Evolutionary conservation across 2,797 vertebrate genomes (phyloP), one percentile per base, ranked within the genome.

Genomic region (Myotis planiceps): DNA sequence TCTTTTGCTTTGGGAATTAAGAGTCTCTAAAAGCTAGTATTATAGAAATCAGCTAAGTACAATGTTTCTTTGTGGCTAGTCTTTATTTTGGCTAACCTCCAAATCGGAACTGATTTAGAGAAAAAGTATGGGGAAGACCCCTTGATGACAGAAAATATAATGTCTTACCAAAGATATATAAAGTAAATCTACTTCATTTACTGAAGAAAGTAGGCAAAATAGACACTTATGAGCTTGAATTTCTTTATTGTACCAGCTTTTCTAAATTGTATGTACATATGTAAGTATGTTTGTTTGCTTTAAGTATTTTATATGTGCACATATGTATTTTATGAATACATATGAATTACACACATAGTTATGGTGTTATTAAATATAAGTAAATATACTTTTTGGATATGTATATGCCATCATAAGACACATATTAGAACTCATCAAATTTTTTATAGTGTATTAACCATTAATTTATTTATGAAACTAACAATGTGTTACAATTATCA

Each of bases 21-120:
- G 89, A 93, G 78, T 65, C 68, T 66, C 74, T 47, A 90, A 92
- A 94, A 92, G 58, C 68, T 95, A 82, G 25, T 60, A 83, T 90
- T 84, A 88, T 68, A 71, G 39, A 92, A 51, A 93, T 82, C 66
- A 90, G 14, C 47, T 93, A 96, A 95, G 42, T 71, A 72, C 58
- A 78, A 58, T 23, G 19, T 88, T 83, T 96, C 74, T 68, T 81
- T 95, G 80, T 83, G 65, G 51, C 15, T 58, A 92, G 39, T 15
- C 37, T 84, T 95, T 95, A 85, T 76, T 74, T 88, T 94, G 85
- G 69, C 68, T 95, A 92, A 63, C 12, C 27, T 88, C 66, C 58
- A 94, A 94, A 82, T 84, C 32, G 74, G 19, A 63, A 60, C 58
- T 75, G 42, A 76, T 27, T 89, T 78, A 63, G 27, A 79, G n/a